These are phyloP conservation scores for Neria commutata DNA, from an alignment of 2,888 invertebrate species.

Conservation along the genomic window DNA sequence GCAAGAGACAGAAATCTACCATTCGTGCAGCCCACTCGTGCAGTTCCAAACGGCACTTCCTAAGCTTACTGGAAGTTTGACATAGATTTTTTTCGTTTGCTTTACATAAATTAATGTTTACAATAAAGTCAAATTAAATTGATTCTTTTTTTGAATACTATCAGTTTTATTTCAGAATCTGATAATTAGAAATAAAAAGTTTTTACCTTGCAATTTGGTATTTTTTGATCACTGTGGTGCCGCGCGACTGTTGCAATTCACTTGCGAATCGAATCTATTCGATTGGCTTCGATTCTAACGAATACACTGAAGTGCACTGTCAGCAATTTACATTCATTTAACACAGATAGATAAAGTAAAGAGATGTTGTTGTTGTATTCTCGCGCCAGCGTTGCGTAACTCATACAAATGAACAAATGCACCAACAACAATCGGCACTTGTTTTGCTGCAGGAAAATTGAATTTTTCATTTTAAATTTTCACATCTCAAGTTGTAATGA, in stretches of 20 bases:
- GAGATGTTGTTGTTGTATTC: background rate
- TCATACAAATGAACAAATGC: background rate
- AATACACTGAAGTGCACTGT: constrained; percentile 2
- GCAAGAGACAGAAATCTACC: too few relatives aligned
- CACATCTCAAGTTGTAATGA: background rate
- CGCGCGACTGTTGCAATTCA: background rate
- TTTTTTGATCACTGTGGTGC: background rate
- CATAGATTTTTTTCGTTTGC: too few relatives aligned
- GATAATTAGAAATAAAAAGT: too few relatives aligned
- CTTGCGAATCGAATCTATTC: constrained; percentile 1
- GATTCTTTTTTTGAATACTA: too few relatives aligned
- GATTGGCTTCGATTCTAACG: background rate
- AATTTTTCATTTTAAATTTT: background rate
- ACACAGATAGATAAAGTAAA: background rate
- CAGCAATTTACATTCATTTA: constrained; percentile 6
- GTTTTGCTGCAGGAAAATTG: constrained; percentile 2
- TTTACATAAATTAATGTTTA: too few relatives aligned
- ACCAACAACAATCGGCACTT: background rate
- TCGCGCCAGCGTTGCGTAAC: background rate
- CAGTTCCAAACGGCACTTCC: too few relatives aligned
- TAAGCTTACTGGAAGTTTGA: too few relatives aligned
- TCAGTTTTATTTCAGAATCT: too few relatives aligned
- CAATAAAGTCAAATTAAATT: too few relatives aligned
- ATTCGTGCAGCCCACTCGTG: too few relatives aligned
- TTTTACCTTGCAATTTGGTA: too few relatives aligned